phyloP scores from a whole-genome alignment of 2,113 vertebrate species.

The Centropristis striata region DNA sequence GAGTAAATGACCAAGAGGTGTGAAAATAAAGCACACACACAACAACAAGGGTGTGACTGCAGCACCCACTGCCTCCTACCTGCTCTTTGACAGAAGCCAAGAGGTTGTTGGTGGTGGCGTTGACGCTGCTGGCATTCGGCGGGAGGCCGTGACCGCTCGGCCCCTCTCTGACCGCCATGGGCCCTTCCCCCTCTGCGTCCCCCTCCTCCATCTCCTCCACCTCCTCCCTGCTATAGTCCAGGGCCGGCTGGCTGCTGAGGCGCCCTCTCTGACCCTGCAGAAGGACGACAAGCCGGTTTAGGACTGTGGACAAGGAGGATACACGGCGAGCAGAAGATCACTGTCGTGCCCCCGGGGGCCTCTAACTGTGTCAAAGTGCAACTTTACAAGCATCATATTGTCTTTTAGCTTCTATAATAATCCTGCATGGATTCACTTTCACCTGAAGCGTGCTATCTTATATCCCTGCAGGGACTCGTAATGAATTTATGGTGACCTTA shows the following conservation, averaged over 20 bases:
- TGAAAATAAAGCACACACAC: neutral
- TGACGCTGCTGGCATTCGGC: constrained; percentile 7
- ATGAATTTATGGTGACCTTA: constrained; percentile 1
- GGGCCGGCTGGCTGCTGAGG: constrained; percentile 60
- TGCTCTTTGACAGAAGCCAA: constrained; percentile 84
- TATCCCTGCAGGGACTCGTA: neutral
- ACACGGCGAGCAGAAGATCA: constrained; percentile 15
- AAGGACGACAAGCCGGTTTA: constrained; percentile 54
- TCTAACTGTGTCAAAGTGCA: neutral
- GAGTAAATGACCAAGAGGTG: neutral
- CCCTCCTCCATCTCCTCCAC: constrained; percentile 74
- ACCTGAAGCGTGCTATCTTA: constrained; percentile 19
- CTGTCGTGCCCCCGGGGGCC: neutral
- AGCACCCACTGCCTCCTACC: constrained; percentile 59
- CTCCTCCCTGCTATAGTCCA: constrained; percentile 41
- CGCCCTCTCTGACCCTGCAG: constrained; percentile 66
- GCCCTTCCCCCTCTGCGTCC: constrained; percentile 67
- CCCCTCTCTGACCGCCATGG: constrained; percentile 66
- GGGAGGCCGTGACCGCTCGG: constrained; percentile 46
- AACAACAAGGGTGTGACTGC: constrained; percentile 37
- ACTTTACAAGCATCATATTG: constrained; percentile 8
- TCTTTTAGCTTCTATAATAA: constrained; percentile 11
- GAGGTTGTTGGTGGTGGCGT: constrained; percentile 74
- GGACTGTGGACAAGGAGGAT: constrained; percentile 37
- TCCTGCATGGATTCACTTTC: constrained; percentile 29